Conservation (phyloP, 2,797 vertebrate genomes). For the Cuniculus paca region DNA sequence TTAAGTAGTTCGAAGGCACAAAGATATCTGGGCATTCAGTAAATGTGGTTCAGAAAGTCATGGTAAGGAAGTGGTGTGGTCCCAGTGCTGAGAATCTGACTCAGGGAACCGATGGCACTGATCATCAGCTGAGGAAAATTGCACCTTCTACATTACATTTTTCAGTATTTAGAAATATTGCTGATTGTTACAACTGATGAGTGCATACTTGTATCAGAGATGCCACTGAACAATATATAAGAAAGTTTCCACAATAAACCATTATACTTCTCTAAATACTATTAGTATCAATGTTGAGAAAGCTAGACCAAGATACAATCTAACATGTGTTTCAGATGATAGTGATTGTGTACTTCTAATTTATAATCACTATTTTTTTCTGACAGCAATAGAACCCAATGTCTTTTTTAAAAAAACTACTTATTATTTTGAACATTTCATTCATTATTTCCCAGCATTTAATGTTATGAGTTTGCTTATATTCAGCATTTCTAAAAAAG, state of each 20-base stretch:
- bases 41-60: neutral
- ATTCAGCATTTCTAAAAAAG: neutral
- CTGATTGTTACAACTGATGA: neutral
- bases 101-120: neutral
- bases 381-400: neutral
- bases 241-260: neutral
- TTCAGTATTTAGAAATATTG: neutral
- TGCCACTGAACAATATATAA: neutral
- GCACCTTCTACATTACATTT: neutral
- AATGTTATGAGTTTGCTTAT: neutral
- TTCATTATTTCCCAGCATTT: neutral
- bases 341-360: neutral
- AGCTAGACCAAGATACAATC: neutral
- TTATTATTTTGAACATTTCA: neutral
- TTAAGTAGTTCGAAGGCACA: neutral
- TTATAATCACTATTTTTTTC: neutral
- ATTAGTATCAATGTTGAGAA: neutral
- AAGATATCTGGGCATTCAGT: neutral
- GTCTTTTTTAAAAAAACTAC: neutral
- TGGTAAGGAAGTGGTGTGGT: rapidly evolving
- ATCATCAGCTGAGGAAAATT: neutral
- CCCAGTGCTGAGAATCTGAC: neutral
- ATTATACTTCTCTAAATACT: neutral
- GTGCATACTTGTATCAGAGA: neutral
- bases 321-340: neutral